Evolutionary conservation across 2,888 invertebrate genomes (phyloP).

Genomic region (Phaedon cochleariae): DNA sequence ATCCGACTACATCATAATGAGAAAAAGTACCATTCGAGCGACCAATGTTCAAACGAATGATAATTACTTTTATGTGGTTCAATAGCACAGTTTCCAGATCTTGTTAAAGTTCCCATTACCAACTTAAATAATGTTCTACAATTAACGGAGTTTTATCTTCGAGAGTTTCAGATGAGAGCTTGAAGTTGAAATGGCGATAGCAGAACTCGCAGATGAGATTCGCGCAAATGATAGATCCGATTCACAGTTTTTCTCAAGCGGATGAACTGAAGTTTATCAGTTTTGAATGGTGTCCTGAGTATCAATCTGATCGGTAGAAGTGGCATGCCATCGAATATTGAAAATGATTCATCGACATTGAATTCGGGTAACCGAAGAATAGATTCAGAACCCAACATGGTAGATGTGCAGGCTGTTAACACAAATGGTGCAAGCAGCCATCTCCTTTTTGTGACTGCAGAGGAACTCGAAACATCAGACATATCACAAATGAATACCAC

Average conservation of each 20-base stretch:
- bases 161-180: not conserved
- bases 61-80: constrained; percentile 14
- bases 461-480: too few relatives aligned
- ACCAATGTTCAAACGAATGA: constrained; percentile 1
- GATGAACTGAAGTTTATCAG: too few relatives aligned
- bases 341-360: too few relatives aligned
- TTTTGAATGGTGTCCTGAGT: too few relatives aligned
- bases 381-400: too few relatives aligned
- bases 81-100: not conserved
- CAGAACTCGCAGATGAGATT: not conserved
- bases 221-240: not conserved
- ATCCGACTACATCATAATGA: not conserved
- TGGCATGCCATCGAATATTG: too few relatives aligned
- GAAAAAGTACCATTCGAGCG: not conserved
- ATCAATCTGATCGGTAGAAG: too few relatives aligned
- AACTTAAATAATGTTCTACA: constrained; percentile 1
- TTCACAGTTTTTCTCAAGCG: not conserved
- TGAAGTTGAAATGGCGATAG: not conserved
- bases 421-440: too few relatives aligned
- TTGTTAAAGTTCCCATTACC: constrained; percentile 12
- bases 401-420: too few relatives aligned
- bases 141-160: not conserved
- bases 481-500: too few relatives aligned
- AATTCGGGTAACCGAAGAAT: too few relatives aligned
- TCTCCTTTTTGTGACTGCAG: too few relatives aligned